A percentile compares a stretch with the other conserved stretches of the same genome.
Evolutionary conservation across 2,888 invertebrate species (phyloP).

Genomic region (Trissolcus brochymenae): DNA sequence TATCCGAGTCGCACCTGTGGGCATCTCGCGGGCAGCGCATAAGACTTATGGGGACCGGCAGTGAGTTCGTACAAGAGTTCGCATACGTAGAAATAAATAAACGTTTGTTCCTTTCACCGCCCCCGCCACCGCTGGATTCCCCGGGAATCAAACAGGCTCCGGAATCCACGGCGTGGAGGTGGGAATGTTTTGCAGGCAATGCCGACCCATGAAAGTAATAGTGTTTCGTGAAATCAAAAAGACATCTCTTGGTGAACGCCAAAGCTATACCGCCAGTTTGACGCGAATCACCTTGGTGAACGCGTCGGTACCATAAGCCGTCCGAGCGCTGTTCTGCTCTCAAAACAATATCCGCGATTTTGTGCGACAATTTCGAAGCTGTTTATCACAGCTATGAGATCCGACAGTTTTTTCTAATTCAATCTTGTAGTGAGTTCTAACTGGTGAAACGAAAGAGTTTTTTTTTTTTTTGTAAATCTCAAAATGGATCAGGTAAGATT

Average conservation of each 20-base stretch:
- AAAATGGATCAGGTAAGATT: slow-evolving; percentile 33
- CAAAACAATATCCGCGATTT: slow-evolving; percentile 7
- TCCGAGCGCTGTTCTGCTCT: slow-evolving; percentile 7
- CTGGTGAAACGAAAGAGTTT: slow-evolving; percentile 2
- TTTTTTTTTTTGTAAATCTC: slow-evolving; percentile 1
- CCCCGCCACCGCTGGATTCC: slow-evolving; percentile 49
- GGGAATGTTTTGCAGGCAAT: slow-evolving; percentile 56
- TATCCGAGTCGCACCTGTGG: slow-evolving; percentile 11
- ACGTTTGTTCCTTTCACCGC: slow-evolving; percentile 73
- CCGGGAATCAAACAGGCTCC: slow-evolving; percentile 46
- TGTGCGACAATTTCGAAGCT: slow-evolving; percentile 3
- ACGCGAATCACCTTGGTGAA: slow-evolving; percentile 40
- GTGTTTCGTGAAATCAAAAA: slow-evolving; percentile 61
- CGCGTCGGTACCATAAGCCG: slow-evolving; percentile 27
- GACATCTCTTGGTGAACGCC: slow-evolving; percentile 48
- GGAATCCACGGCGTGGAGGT: slow-evolving; percentile 56
- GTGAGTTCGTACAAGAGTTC: not conserved
- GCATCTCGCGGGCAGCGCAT: slow-evolving; percentile 3
- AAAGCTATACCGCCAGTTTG: slow-evolving; percentile 52
- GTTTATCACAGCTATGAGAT: slow-evolving; percentile 12
- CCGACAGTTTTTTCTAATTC: slow-evolving; percentile 6
- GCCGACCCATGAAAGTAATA: slow-evolving; percentile 75
- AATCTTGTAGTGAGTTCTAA: slow-evolving; percentile 11
- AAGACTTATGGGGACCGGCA: slow-evolving; percentile 7
- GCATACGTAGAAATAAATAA: slow-evolving; percentile 61